Evolutionary conservation across 2,797 vertebrate genomes (phyloP), one percentile per base, ranked within the genome.

Genomic region (Nasua narica): DNA sequence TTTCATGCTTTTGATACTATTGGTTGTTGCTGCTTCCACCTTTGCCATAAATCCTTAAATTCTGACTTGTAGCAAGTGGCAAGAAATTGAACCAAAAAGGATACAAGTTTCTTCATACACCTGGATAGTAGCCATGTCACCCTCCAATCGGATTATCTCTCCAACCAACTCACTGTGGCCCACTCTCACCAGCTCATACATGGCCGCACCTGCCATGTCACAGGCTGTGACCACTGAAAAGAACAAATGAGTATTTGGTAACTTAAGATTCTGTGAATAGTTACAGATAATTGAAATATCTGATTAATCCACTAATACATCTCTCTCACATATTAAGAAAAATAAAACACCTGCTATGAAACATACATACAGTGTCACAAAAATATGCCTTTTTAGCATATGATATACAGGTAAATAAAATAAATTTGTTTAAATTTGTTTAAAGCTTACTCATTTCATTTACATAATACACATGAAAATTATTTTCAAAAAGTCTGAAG

Each of bases 31-130:
- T 94, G 65, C 15, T 96, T 92, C 77, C 60, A 88, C 29, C 37
- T 92, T 89, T 90, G 62, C 43, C 60, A 96, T 79, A 95, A 96
- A 94, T 72, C 48, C 56, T 88, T 91, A 81, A 87, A 87, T 58
- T 91, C 0, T 19, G 48, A 92, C 35, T 94, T n/a, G 43, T 1
- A 91, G 54, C 56, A 89, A 77, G 87, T 40, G 32, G 86, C 32
- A 76, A 54, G 8, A 86, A 93, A 95, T 27, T 32, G 70, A 91
- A 92, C n/a, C 10, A 88, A 85, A 98, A 99, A 99, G 99, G 99
- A 99, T 99, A 99, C 99, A 99, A 0, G 99, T 99, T 99, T 99
- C 99, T 98, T 99, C 99, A 37, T 99, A 99, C 95, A 99, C 99
- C 98, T 99, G 99, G 92, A 99, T 99, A 52, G 99, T 99, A 35